Evolutionary conservation across 2,888 invertebrate species (phyloP).

Genomic region (Nemotelus nigrinus): DNA sequence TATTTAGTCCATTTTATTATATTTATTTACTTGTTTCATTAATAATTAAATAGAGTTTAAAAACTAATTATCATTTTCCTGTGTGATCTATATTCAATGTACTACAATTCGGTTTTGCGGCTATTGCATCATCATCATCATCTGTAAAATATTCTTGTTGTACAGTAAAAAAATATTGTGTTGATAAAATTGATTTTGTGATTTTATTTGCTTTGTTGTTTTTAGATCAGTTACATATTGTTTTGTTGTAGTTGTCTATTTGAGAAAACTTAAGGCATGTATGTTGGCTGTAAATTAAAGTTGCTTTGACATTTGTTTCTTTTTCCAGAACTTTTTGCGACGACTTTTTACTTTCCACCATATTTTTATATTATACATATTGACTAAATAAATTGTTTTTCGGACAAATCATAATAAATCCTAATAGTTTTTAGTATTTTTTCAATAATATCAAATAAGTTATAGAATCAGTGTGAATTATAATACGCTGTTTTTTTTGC

Average conservation of each 20-base stretch:
- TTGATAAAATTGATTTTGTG: conserved; percentile 24
- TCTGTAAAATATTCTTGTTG: conserved; percentile 26
- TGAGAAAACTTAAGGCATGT: neutral
- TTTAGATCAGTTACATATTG: too few relatives aligned
- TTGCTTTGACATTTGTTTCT: too few relatives aligned
- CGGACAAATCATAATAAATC: too few relatives aligned
- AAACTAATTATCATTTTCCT: neutral
- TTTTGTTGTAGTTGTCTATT: neutral
- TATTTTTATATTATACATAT: too few relatives aligned
- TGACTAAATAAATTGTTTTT: too few relatives aligned
- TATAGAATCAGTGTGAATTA: conserved; percentile 15
- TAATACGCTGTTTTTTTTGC: conserved; percentile 31
- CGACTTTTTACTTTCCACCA: too few relatives aligned
- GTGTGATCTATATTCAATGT: neutral
- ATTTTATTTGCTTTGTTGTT: neutral
- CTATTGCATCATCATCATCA: too few relatives aligned
- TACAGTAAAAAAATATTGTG: conserved; percentile 26
- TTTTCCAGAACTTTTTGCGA: too few relatives aligned
- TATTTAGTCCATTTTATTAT: conserved; percentile 32
- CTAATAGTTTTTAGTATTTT: too few relatives aligned
- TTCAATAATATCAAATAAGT: too few relatives aligned
- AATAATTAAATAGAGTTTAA: conserved; percentile 8
- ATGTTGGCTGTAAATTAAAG: neutral
- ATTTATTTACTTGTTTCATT: neutral
- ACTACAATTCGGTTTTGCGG: neutral